Percentiles rank a stretch among this genome's conserved stretches.
These are phyloP conservation scores for Lanistes nyassanus DNA, from an alignment of 1,140 invertebrate genomes.

Conservation along the genomic window DNA sequence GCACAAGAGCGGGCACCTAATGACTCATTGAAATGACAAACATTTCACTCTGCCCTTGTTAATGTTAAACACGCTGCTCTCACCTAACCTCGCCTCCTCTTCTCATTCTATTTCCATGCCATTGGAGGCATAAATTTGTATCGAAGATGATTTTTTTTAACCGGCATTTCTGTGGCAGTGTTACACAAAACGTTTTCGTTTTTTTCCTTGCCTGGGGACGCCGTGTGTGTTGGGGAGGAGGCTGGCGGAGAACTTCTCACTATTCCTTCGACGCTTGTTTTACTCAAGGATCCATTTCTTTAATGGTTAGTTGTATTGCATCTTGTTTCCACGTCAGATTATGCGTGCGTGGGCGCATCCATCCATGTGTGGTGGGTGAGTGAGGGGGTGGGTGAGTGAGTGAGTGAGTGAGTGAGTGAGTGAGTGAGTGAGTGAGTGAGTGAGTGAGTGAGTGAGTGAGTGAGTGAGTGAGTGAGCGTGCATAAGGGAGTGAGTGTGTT, in stretches of 20 bases:
- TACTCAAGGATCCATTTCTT: neutral
- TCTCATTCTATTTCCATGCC: too few species aligned
- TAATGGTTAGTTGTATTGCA: too few species aligned
- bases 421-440: slow-evolving; percentile 3
- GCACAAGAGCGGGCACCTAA: neutral
- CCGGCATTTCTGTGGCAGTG: too few species aligned
- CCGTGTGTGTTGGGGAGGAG: neutral
- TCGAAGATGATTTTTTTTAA: too few species aligned
- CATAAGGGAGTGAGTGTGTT: slow-evolving; percentile 2
- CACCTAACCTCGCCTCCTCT: too few species aligned
- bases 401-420: slow-evolving; percentile 11
- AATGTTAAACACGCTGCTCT: too few species aligned
- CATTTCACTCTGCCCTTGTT: too few species aligned
- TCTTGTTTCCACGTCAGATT: too few species aligned
- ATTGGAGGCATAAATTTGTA: too few species aligned
- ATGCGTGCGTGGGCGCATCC: neutral
- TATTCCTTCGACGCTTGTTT: neutral
- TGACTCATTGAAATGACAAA: neutral
- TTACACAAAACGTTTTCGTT: too few species aligned
- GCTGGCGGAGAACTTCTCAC: neutral
- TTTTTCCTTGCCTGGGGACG: too few species aligned
- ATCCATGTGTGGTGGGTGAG: neutral
- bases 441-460: slow-evolving; percentile 8
- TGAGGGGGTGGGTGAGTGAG: slow-evolving; percentile 1
- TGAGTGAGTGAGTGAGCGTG: slow-evolving; percentile 2